These are phyloP conservation scores for Pristionchus entomophagus DNA, from an alignment of 2,888 invertebrate genomes.

Conservation along the genomic window DNA sequence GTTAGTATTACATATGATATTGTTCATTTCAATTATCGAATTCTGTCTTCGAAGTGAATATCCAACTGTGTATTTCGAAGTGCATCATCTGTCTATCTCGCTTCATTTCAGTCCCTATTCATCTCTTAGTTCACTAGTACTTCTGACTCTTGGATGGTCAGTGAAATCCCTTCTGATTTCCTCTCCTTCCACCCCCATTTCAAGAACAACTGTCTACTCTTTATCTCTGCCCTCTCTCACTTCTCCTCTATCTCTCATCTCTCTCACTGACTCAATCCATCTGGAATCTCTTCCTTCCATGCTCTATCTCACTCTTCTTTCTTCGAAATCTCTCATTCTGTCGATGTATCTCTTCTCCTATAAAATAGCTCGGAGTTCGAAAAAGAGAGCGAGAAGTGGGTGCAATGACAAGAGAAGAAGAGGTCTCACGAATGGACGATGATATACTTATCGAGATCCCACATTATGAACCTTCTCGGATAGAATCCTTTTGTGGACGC, in stretches of 20 bases:
- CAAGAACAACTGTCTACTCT: constrained; percentile 24
- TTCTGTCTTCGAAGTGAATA: neutral
- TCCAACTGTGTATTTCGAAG: neutral
- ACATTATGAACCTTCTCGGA: neutral
- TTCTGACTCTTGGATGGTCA: constrained; percentile 27
- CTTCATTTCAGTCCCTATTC: neutral
- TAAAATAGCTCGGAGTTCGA: constrained; percentile 6
- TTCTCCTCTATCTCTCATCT: constrained; percentile 10
- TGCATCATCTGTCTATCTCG: neutral
- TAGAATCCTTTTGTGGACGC: too few species aligned
- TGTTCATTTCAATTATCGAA: neutral
- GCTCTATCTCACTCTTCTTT: neutral
- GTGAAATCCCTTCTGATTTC: neutral
- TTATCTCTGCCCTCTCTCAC: constrained; percentile 14
- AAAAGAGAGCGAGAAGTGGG: neutral
- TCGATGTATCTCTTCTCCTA: neutral
- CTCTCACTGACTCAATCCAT: constrained; percentile 1
- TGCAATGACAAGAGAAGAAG: neutral
- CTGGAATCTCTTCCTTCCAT: neutral
- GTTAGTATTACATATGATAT: neutral
- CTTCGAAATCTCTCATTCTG: neutral
- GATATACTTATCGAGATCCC: neutral
- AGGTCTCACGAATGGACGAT: neutral
- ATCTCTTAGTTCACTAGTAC: constrained; percentile 12
- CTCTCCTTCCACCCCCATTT: constrained; percentile 3